Base-by-base conservation (phyloP, 2,888 invertebrate genomes). In the Bembecia ichneumoniformis region DNA sequence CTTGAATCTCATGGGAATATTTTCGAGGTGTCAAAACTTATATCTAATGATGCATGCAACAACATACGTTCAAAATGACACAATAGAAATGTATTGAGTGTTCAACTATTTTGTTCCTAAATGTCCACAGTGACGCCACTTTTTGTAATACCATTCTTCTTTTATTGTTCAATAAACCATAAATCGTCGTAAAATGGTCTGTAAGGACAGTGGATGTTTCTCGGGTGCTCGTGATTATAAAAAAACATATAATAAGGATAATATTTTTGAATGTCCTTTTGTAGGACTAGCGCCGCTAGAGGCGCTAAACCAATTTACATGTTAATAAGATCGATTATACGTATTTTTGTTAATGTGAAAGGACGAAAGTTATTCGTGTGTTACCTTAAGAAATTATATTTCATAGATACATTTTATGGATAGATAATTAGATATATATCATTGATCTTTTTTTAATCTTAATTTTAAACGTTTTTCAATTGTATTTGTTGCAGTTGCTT, bases 151-250 rank as follows among this genome's bases (percentile, higher is more conserved):
- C 68, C 63, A 72, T 74, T 72, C 69, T 70, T 70, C 77, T 75
- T 77, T 81, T 78, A 82, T 86, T 83, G 84, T 84, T 79, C 73
- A 83, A 83, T 86, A 87, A 78, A 82, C 84, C 77, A 87, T 87
- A 87, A 86, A 87, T 87, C 81, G 74, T 82, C 70, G 72, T 75
- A 77, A 81, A 84, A 84, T 80, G 80, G 77, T 71, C 78, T 75
- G 67, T 70, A 68, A 63, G 64, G 68, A 71, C 70, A 64, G 63
- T 80, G 75, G 80, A 82, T 79, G 68, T 58, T 62, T 66, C 58
- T 63, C 64, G 69, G 71, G 68, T 70, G 72, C 66, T 53, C 58
- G 54, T 60, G 57, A 66, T 68, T 59, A 63, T n/a, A 70, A 68
- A 62, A 60, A 60, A 54, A 52, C 36, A 56, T 50, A 53, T 58